Evolutionary conservation across 2,113 vertebrate genomes (phyloP).

Genomic region (Paraplagusia blochii): DNA sequence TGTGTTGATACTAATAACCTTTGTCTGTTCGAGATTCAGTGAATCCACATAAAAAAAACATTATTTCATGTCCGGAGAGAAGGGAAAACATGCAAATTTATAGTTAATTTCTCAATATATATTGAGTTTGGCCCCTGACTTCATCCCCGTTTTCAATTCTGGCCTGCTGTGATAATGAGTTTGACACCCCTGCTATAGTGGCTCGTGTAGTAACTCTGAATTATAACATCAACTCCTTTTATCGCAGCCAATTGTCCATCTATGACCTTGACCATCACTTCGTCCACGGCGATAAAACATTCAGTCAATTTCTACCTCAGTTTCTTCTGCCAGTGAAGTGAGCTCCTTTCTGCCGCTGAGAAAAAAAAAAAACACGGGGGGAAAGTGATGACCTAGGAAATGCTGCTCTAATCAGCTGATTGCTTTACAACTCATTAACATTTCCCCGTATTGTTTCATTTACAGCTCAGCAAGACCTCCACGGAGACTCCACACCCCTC

Average conservation of each 20-base stretch:
- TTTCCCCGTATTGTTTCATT: constrained; percentile 70
- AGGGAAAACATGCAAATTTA: no score
- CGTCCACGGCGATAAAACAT: constrained; percentile 7
- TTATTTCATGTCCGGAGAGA: no score
- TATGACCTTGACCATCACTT: background rate
- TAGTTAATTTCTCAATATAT: no score
- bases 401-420: constrained; percentile 49
- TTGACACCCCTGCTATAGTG: no score
- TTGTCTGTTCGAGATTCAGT: no score
- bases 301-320: constrained; percentile 41
- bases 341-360: constrained; percentile 8
- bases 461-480: constrained; percentile 66
- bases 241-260: background rate
- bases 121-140: no score
- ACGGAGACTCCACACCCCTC: constrained; percentile 49
- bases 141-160: no score
- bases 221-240: background rate
- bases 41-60: no score
- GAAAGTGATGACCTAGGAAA: constrained; percentile 48
- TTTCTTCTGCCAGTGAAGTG: constrained; percentile 18
- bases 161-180: no score
- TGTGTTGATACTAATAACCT: no score
- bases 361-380: constrained; percentile 37
- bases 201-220: no score
- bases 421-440: constrained; percentile 62